phyloP scores from a whole-genome alignment of 2,113 vertebrate genomes.

The Vanacampus margaritifer region DNA sequence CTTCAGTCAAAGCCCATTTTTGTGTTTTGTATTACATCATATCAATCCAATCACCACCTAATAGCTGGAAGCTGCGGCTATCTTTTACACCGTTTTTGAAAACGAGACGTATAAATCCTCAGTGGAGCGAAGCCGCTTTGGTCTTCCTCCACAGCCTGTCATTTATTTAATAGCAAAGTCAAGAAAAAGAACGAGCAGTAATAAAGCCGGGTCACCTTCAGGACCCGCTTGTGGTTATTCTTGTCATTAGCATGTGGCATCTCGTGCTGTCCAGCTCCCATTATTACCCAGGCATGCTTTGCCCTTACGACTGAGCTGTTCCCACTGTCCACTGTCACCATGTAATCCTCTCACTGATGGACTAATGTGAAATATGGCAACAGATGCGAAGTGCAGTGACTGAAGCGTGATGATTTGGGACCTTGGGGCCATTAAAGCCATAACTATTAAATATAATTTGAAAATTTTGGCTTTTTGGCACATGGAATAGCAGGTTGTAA shows the following conservation, averaged over 20 bases:
- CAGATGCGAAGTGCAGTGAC: conserved; percentile 57
- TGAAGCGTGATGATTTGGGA: conserved; percentile 51
- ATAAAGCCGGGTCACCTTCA: conserved; percentile 69
- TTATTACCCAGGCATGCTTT: conserved; percentile 43
- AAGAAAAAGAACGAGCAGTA: conserved; percentile 44
- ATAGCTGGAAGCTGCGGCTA: conserved; percentile 15
- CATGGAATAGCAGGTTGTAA: conserved; percentile 52
- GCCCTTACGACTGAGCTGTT: conserved; percentile 42
- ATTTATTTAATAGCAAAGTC: conserved; percentile 55
- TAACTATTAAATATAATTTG: conserved; percentile 65
- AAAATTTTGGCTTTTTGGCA: conserved; percentile 56
- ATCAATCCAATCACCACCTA: conserved; percentile 18
- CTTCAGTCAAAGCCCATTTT: not conserved
- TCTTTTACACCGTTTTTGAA: conserved; percentile 17
- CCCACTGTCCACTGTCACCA: conserved; percentile 40
- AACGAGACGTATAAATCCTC: conserved; percentile 24
- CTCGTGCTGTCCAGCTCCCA: conserved; percentile 41
- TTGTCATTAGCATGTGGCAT: conserved; percentile 45
- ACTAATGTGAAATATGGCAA: conserved; percentile 64
- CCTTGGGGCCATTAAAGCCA: conserved; percentile 51
- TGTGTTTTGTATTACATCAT: conserved; percentile 6
- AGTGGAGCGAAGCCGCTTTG: not conserved
- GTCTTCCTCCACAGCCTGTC: conserved; percentile 31
- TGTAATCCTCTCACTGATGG: conserved; percentile 51
- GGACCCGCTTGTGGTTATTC: conserved; percentile 52